Base-by-base conservation (phyloP, 2,888 invertebrate genomes). In the Eueremaeus valkanovi region DNA sequence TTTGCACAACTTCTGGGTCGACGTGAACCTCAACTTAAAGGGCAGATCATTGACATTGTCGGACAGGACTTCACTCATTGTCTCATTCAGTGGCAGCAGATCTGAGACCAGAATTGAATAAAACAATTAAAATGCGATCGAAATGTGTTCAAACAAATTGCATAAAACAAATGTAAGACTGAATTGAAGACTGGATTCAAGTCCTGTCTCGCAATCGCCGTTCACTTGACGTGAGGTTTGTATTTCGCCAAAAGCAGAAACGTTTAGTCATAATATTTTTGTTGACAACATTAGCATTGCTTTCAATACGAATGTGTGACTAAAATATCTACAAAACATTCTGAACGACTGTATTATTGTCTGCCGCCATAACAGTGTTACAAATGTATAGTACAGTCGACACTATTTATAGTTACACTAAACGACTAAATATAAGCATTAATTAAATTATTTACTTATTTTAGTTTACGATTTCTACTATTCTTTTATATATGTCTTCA, bases 21-120 rank as follows among this genome's bases (percentile, higher is more conserved):
- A 36, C 16, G 72, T 66, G 58, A 75, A 75, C 40, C 75, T 49
- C 42, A 75, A 72, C 29, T 75, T 75, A 63, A 75, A 75, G 1
- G 75, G 75, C 72, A 75, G 55, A 1, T 58, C 29, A 61, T 75
- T 75, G 5, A 75, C 40, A 40, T 75, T 31, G 13, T 70, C 42
- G 9, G 16, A 13, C 16, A 42, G 27, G 1, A 29, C 16, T 2
- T 5, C 36, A n/a, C 8, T 21, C 36, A 66, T 36, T 55, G 55
- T 55, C 24, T 55, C 3, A 16, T n/a, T 3, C n/a, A n/a, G n/a
- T n/a, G n/a, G n/a, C n/a, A n/a, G n/a, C n/a, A n/a, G n/a, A n/a
- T n/a, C n/a, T n/a, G n/a, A 27, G 13, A 16, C 16, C 55, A 55
- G 27, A 27, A 24, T 13, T 13, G 11, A 13, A 5, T 13, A 58